phyloP scores from a whole-genome alignment of 37 sponge, comb jelly and placozoan genomes.

The Haliclona indistincta region DNA sequence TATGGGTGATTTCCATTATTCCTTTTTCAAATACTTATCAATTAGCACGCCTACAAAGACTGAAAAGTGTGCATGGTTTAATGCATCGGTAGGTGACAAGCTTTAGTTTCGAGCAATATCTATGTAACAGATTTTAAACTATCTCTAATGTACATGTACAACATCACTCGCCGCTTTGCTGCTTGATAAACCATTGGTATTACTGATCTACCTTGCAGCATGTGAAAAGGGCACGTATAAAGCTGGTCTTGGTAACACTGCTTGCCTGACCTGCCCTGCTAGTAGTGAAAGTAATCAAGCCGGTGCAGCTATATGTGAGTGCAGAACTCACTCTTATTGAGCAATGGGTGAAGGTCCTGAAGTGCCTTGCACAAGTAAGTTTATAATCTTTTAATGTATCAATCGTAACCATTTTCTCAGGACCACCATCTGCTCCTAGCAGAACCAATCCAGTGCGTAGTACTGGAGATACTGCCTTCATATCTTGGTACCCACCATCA shows the following conservation, averaged over 20 bases:
- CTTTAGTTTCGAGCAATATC: too few species aligned
- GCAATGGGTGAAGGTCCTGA: neutral
- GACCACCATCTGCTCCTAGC: neutral
- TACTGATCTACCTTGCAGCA: too few species aligned
- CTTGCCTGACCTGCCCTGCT: neutral
- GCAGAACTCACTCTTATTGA: neutral
- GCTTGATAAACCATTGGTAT: too few species aligned
- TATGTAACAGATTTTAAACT: neutral
- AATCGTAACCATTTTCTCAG: neutral
- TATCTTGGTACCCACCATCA: neutral
- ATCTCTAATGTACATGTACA: too few species aligned
- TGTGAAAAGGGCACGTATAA: neutral
- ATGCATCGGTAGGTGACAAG: too few species aligned
- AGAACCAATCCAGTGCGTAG: too few species aligned
- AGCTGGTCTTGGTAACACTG: neutral
- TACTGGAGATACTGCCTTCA: neutral
- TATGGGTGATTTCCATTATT: too few species aligned
- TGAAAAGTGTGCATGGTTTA: too few species aligned
- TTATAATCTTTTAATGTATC: neutral
- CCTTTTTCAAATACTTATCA: too few species aligned
- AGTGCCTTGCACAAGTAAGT: slow-evolving; percentile 1
- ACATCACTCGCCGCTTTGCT: too few species aligned
- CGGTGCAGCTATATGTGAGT: neutral
- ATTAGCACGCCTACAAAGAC: too few species aligned
- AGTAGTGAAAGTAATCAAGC: neutral